phyloP scores from a whole-genome alignment of 2,888 invertebrate genomes.

The Cephus sareptanus region DNA sequence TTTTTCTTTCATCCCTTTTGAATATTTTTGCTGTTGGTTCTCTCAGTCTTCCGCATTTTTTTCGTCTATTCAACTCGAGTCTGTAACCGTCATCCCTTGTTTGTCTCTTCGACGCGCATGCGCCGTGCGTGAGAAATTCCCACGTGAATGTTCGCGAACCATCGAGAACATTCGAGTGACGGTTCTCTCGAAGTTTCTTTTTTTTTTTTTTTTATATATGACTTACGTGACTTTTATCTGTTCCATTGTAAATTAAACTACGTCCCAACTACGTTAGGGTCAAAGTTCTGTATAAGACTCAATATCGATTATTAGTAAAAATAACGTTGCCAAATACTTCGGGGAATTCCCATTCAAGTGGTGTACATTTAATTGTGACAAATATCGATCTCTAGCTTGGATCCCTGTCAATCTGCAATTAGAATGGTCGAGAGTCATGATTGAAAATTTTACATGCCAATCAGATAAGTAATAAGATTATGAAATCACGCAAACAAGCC shows the following conservation, averaged over 20 bases:
- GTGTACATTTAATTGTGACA: not conserved
- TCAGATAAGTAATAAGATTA: not conserved
- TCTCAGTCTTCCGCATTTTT: not conserved
- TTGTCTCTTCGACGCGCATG: conserved; percentile 5
- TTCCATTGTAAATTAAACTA: not conserved
- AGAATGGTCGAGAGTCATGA: not conserved
- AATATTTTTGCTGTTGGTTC: not conserved
- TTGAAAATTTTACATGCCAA: not conserved
- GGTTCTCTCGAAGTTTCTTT: not conserved
- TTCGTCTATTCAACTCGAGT: not conserved
- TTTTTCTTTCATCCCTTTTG: conserved; percentile 21
- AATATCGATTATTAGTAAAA: not conserved
- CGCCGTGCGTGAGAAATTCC: conserved; percentile 7
- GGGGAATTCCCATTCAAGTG: not conserved
- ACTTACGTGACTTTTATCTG: conserved; percentile 1
- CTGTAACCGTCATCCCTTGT: not conserved
- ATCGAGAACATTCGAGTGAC: not conserved
- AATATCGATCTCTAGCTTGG: not conserved
- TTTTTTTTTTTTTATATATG: not conserved
- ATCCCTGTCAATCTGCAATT: not conserved
- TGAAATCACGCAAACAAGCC: not conserved
- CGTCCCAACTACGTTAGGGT: not conserved
- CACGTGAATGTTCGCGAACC: not conserved
- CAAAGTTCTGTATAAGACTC: not conserved
- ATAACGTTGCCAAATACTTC: not conserved